These are phyloP conservation scores for Valencia hispanica DNA, from an alignment of 2,797 vertebrate genomes.

Conservation along the genomic window DNA sequence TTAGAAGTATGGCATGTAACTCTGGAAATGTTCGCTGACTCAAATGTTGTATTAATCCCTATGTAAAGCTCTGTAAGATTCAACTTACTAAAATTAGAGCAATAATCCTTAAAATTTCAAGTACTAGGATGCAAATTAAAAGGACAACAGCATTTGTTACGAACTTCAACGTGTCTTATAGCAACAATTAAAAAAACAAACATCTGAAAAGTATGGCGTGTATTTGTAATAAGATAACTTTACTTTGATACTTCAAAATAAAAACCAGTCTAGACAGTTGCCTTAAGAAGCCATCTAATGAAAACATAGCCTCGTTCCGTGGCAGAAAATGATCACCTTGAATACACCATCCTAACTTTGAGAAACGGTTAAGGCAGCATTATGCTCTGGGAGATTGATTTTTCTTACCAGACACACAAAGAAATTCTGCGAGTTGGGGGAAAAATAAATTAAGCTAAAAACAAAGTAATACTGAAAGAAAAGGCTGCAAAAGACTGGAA, in stretches of 20 bases:
- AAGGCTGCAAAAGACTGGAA: not conserved
- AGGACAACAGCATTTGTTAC: not conserved
- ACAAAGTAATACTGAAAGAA: not conserved
- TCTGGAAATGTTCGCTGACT: slow-evolving; percentile 1
- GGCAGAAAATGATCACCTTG: too few species aligned
- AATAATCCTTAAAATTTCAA: not conserved
- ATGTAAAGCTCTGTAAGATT: not conserved
- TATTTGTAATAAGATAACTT: not conserved
- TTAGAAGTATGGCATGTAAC: not conserved
- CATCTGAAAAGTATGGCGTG: not conserved
- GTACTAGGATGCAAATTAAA: not conserved
- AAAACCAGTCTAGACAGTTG: too few species aligned
- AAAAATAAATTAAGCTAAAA: not conserved
- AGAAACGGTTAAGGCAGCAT: not conserved
- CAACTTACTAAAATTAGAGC: not conserved
- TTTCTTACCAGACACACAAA: too few species aligned
- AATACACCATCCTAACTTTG: not conserved
- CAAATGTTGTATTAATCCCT: not conserved
- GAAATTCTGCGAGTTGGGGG: not conserved
- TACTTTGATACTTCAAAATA: not conserved
- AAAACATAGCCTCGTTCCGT: too few species aligned
- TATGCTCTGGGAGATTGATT: too few species aligned
- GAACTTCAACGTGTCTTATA: not conserved
- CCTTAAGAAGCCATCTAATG: not conserved
- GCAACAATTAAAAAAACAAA: not conserved